Conservation (phyloP, 2,797 vertebrate genomes). For the Sebastes taczanowskii region DNA sequence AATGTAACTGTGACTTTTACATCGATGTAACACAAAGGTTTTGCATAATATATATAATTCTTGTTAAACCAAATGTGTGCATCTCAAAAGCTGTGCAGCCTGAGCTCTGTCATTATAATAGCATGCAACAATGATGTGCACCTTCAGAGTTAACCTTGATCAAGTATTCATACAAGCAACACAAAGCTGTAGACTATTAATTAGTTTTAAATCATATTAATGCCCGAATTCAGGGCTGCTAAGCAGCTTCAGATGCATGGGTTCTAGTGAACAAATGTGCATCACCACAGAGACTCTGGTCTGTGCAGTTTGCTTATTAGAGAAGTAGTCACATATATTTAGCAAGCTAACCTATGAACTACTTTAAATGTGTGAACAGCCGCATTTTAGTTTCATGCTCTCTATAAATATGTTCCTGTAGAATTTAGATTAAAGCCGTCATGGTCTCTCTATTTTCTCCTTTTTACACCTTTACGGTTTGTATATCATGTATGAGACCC, state of each 20-base stretch:
- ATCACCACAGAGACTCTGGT: not conserved
- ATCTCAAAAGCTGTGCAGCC: not conserved
- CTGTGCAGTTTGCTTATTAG: conserved; percentile 17
- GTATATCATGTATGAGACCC: not conserved
- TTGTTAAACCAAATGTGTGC: not conserved
- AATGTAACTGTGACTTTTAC: not conserved
- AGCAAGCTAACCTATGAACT: conserved; percentile 6
- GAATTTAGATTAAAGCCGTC: not conserved
- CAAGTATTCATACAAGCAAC: not conserved
- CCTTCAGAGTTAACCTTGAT: not conserved
- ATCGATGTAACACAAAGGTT: not conserved
- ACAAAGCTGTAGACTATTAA: not conserved
- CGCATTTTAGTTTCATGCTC: conserved; percentile 45
- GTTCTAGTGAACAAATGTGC: not conserved
- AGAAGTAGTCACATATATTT: conserved; percentile 29
- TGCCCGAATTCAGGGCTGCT: not conserved
- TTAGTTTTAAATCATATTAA: not conserved
- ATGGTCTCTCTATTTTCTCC: not conserved
- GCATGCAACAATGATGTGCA: not conserved
- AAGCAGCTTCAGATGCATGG: not conserved
- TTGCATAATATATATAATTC: not conserved
- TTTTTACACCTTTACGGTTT: not conserved
- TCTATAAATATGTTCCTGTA: not conserved
- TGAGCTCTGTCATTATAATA: not conserved
- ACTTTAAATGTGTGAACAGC: conserved; percentile 36